These are phyloP conservation scores for Silvanus unidentatus DNA, from an alignment of 2,888 invertebrate species.

Conservation along the genomic window DNA sequence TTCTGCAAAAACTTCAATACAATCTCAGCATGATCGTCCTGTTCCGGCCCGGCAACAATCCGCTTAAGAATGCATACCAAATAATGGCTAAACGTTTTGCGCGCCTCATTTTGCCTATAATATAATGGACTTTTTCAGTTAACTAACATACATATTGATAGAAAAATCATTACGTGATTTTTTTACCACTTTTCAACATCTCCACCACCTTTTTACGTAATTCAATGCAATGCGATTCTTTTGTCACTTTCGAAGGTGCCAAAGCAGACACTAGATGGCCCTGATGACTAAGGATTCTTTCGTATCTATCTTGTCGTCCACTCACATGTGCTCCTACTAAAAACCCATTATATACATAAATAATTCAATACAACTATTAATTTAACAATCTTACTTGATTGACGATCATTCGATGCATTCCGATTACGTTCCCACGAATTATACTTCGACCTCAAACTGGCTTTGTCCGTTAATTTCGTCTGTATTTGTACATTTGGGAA, in stretches of 20 bases:
- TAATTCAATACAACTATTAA: neutral
- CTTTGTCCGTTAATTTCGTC: constrained; percentile 21
- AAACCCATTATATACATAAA: neutral
- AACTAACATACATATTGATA: too few species aligned
- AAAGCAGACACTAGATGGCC: constrained; percentile 31
- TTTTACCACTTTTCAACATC: constrained; percentile 59
- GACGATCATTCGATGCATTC: constrained; percentile 31
- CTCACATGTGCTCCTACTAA: constrained; percentile 7
- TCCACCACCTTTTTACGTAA: constrained; percentile 42
- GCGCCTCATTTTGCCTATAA: constrained; percentile 60
- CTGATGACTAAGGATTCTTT: constrained; percentile 39
- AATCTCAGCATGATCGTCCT: constrained; percentile 58
- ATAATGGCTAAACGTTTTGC: constrained; percentile 74
- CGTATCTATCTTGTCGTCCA: constrained; percentile 43
- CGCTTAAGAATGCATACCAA: constrained; percentile 68
- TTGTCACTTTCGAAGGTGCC: constrained; percentile 40
- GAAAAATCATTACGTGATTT: constrained; percentile 68
- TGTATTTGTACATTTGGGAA: constrained; percentile 53
- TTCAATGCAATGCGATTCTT: constrained; percentile 37
- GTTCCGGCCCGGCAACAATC: constrained; percentile 52
- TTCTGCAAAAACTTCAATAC: constrained; percentile 72
- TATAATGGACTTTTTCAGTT: constrained; percentile 12
- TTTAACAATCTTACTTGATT: constrained; percentile 8
- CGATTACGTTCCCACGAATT: constrained; percentile 31
- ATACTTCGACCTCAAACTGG: constrained; percentile 16